phyloP scores from a whole-genome alignment of 2,888 invertebrate genomes.

The Odontomyia ornata region DNA sequence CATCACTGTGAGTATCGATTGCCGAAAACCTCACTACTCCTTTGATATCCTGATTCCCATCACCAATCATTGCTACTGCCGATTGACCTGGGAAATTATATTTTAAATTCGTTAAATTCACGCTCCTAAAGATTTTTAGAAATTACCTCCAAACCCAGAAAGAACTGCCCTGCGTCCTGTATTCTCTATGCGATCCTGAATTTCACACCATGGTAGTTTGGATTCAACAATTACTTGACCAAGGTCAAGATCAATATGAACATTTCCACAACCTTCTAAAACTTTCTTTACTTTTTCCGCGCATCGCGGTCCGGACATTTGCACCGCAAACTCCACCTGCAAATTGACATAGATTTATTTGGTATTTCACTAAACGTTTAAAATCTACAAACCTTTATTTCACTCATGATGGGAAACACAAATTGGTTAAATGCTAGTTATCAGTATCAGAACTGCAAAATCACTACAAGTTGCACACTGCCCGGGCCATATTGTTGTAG shows the following conservation, averaged over 20 bases:
- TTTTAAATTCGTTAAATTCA: background rate
- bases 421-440: too few relatives aligned
- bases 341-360: background rate
- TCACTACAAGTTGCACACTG: background rate
- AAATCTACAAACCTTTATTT: conserved; percentile 55
- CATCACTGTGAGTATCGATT: conserved; percentile 59
- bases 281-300: conserved; percentile 65
- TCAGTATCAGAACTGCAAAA: background rate
- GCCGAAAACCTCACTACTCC: conserved; percentile 80
- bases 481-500: too few relatives aligned
- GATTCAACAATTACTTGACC: conserved; percentile 61
- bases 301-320: conserved; percentile 70
- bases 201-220: conserved; percentile 60
- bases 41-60: conserved; percentile 65
- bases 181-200: conserved; percentile 65
- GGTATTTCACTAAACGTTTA: background rate
- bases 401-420: conserved; percentile 53
- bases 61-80: conserved; percentile 79
- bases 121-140: background rate
- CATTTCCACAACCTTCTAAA: conserved; percentile 61
- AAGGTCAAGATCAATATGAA: conserved; percentile 57
- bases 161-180: conserved; percentile 80
- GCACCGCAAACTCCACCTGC: conserved; percentile 72
- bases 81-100: conserved; percentile 57
- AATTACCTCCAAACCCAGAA: conserved; percentile 78